Percentiles rank a stretch among this genome's conserved stretches.
These are phyloP conservation scores for Pseudomugil tenellus DNA, from an alignment of 2,797 vertebrate species.

Conservation along the genomic window DNA sequence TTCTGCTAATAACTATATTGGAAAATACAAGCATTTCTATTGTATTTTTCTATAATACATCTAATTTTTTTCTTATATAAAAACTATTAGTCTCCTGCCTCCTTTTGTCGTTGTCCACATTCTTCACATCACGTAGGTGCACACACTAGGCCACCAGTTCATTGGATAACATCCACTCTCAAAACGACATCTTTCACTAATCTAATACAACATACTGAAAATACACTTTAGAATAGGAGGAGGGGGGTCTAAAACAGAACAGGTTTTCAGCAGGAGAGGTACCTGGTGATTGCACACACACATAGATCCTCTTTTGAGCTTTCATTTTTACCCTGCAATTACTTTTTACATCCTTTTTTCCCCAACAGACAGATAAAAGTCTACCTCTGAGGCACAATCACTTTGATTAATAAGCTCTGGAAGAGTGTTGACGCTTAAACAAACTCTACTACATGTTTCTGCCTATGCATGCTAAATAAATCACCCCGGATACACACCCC, in stretches of 20 bases:
- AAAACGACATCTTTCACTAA: conserved; percentile 54
- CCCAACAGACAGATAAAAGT: conserved; percentile 23
- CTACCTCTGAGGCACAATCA: conserved; percentile 49
- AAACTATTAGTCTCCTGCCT: conserved; percentile 60
- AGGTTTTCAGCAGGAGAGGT: conserved; percentile 31
- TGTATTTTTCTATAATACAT: conserved; percentile 66
- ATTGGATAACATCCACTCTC: conserved; percentile 45
- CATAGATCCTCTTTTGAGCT: conserved; percentile 37
- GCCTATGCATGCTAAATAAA: conserved; percentile 17
- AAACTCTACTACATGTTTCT: conserved; percentile 18
- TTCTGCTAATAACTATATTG: conserved; percentile 74
- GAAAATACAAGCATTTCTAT: conserved; percentile 82
- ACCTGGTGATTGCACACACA: conserved; percentile 29
- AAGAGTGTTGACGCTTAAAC: conserved; percentile 27
- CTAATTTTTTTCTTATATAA: conserved; percentile 58
- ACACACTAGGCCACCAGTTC: conserved; percentile 34
- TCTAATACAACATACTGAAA: conserved; percentile 57
- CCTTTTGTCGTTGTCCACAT: conserved; percentile 39
- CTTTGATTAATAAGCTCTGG: conserved; percentile 21
- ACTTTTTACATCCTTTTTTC: not conserved
- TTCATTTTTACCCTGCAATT: conserved; percentile 26
- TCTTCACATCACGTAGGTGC: conserved; percentile 40
- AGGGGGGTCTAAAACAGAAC: conserved; percentile 20
- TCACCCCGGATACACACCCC: conserved; percentile 47
- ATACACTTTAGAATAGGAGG: conserved; percentile 38